phyloP scores from a whole-genome alignment of 2,113 vertebrate genomes.

The Meriones unguiculatus region DNA sequence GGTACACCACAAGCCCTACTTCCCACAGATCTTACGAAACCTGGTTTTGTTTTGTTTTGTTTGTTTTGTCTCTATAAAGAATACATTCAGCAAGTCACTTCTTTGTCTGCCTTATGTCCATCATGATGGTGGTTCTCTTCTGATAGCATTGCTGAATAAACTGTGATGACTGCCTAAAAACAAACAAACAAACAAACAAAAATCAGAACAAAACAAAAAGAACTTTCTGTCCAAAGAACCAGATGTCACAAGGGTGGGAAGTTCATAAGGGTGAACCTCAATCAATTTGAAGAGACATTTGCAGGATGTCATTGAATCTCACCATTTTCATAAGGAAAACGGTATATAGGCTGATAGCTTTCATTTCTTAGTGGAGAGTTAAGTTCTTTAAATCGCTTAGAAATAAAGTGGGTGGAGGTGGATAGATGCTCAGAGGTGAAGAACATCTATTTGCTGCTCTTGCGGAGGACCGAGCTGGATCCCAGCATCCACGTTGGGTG shows the following conservation, averaged over 20 bases:
- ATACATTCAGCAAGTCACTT: constrained; percentile 38
- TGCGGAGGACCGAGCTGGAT: neutral
- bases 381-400: neutral
- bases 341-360: fast-evolving
- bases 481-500: neutral
- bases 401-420: neutral
- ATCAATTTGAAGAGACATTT: constrained; percentile 74
- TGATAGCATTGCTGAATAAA: constrained; percentile 72
- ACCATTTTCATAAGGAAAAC: neutral
- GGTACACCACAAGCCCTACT: constrained; percentile 22
- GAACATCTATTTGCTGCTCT: neutral
- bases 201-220: neutral
- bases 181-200: neutral
- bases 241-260: constrained; percentile 47
- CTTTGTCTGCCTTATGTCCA: constrained; percentile 68
- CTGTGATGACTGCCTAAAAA: constrained; percentile 51
- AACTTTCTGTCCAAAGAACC: neutral
- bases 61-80: constrained; percentile 55
- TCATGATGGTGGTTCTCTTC: constrained; percentile 40
- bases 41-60: neutral
- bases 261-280: constrained; percentile 35
- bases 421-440: neutral
- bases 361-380: neutral
- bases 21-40: constrained; percentile 45
- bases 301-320: neutral